These are phyloP conservation scores for Emydoidea blandingii DNA, from an alignment of 2,797 vertebrate genomes.

Conservation along the genomic window DNA sequence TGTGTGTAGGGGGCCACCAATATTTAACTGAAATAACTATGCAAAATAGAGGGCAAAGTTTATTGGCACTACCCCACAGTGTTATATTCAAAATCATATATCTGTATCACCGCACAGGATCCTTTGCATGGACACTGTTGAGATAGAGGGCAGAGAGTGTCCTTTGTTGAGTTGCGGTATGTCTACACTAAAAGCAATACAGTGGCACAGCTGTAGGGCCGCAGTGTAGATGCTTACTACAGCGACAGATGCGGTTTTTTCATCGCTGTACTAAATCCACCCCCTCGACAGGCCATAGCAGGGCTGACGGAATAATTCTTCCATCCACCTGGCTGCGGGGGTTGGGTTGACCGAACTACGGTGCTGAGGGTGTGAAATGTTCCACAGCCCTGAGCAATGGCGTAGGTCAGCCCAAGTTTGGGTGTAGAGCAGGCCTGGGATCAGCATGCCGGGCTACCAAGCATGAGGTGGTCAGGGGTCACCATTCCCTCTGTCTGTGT, in stretches of 20 bases:
- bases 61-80: background rate
- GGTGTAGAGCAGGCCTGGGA: background rate
- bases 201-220: background rate
- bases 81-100: background rate
- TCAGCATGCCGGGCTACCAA: background rate
- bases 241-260: background rate
- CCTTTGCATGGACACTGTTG: background rate
- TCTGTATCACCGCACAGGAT: background rate
- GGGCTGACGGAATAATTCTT: background rate
- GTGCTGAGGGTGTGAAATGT: accelerated
- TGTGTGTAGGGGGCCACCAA: background rate
- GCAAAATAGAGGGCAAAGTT: background rate
- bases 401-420: background rate
- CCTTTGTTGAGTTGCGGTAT: background rate
- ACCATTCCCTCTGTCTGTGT: background rate
- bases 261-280: background rate
- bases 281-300: accelerated
- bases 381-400: background rate
- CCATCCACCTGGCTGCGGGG: too few relatives aligned
- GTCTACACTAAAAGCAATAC: background rate
- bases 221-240: background rate
- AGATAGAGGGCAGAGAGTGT: background rate
- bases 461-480: too few relatives aligned
- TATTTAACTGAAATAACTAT: background rate
- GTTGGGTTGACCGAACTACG: too few relatives aligned